Conservation (phyloP, 92 coral and sea anemone genomes). For the Epizoanthus scotinus region DNA sequence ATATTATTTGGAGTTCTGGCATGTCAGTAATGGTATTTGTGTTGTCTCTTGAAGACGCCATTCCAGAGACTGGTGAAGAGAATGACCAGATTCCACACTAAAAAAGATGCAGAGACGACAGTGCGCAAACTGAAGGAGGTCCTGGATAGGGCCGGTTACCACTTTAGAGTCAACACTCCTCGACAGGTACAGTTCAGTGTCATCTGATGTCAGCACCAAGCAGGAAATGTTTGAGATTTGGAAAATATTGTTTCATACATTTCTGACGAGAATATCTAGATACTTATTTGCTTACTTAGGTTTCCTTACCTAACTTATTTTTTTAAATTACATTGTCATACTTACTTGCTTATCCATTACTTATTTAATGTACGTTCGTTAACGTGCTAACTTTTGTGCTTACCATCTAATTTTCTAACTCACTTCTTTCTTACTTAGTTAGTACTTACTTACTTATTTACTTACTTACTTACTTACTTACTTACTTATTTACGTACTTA, state of each 20-base stretch:
- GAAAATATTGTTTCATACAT: background rate
- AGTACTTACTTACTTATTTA: too few species aligned
- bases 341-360: too few species aligned
- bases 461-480: too few species aligned
- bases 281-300: too few species aligned
- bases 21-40: background rate
- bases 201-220: background rate
- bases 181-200: constrained; percentile 58
- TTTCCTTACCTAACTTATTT: too few species aligned
- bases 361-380: too few species aligned
- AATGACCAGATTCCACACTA: constrained; percentile 95
- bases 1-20: too few species aligned
- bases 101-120: constrained; percentile 75
- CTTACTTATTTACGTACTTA: too few species aligned
- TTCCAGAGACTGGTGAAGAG: constrained; percentile 94
- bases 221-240: background rate
- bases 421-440: too few species aligned
- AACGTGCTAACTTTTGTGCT: too few species aligned
- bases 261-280: background rate
- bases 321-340: too few species aligned
- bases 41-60: constrained; percentile 67
- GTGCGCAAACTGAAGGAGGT: constrained; percentile 72
- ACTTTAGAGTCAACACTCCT: constrained; percentile 72
- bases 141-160: constrained; percentile 75
- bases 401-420: too few species aligned